These are phyloP conservation scores for Centruroides sculpturatus DNA, from an alignment of 1,140 invertebrate genomes.

Conservation along the genomic window DNA sequence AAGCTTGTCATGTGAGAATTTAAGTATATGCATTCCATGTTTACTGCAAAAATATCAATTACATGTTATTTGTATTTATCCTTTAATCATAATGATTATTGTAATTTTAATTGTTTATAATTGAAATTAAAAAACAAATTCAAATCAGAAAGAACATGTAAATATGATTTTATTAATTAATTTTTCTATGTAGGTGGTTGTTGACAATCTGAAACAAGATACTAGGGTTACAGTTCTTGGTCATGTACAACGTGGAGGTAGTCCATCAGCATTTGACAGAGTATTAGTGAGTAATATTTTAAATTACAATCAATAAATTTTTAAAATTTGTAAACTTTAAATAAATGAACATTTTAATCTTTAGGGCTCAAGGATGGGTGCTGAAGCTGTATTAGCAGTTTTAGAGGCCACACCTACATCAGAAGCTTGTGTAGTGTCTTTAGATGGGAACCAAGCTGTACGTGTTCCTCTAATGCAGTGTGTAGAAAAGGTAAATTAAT, in stretches of 20 bases:
- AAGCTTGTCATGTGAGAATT: no score
- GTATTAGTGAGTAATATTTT: slow-evolving; percentile 42
- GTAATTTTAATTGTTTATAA: no score
- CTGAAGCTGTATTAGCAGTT: slow-evolving; percentile 91
- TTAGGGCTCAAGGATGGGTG: slow-evolving; percentile 87
- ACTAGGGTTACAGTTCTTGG: slow-evolving; percentile 93
- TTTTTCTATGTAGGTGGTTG: slow-evolving; percentile 45
- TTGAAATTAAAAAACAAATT: no score
- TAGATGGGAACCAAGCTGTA: slow-evolving; percentile 95
- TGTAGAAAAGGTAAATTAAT: slow-evolving; percentile 48
- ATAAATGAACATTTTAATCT: background rate
- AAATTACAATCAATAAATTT: background rate
- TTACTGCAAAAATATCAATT: no score
- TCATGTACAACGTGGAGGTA: slow-evolving; percentile 94
- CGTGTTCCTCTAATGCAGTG: slow-evolving; percentile 93
- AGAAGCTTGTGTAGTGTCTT: slow-evolving; percentile 81
- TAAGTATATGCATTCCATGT: no score
- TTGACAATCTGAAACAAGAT: slow-evolving; percentile 82
- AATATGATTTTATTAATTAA: no score
- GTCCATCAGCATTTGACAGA: slow-evolving; percentile 95
- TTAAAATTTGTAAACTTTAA: background rate
- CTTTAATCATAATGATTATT: no score
- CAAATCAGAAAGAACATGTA: no score
- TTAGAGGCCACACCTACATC: slow-evolving; percentile 87
- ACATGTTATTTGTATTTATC: no score